Base-by-base conservation (phyloP, 2,888 invertebrate species). In the Dolichomitus sp. region DNA sequence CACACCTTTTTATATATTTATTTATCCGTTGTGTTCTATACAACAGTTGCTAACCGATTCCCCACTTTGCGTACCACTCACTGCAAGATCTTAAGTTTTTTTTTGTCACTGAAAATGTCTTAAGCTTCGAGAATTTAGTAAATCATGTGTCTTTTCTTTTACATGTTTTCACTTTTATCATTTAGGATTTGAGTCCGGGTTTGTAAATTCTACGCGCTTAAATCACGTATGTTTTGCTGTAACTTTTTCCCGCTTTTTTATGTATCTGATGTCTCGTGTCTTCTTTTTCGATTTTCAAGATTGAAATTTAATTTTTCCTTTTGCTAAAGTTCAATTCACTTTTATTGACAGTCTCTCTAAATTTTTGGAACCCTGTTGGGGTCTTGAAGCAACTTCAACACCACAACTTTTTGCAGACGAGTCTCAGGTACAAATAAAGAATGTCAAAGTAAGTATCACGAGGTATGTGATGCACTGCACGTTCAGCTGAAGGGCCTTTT, bases 381-480 rank as follows among this genome's bases (percentile, higher is more conserved):
- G 30, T 7, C 12, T 14, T 17, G 30, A 14, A n/a, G 23, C 30
- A 19, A 27, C 3, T 1, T 2, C 12, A 12, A 1, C 23, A 5
- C 3, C 30, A 11, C 30, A 4, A 7, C 0, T 5, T 27, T 4
- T 17, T 33, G 33, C 30, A 11, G 5, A 17, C 37, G 19, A 40
- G 6, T 57, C 48, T 65, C 63, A 80, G 59, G 27, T 79, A 72
- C 17, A 73, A 54, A 52, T 48, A 66, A 37, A 73, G 61, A 0
- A 40, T 42, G 30, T 57, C 37, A 19, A 65, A 65, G 27, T 33
- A 48, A 12, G 37, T 33, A 23, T 48, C 11, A n/a, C 33, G 23
- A 4, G 45, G 69, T 12, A 17, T 33, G 19, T 45, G n/a, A 54
- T 33, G n/a, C 1, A 27, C 14, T 19, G 27, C 33, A 5, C 54